Percentiles rank a stretch among this genome's conserved stretches.
Conservation (phyloP, 1,140 invertebrate genomes). For the Polyergus mexicanus region DNA sequence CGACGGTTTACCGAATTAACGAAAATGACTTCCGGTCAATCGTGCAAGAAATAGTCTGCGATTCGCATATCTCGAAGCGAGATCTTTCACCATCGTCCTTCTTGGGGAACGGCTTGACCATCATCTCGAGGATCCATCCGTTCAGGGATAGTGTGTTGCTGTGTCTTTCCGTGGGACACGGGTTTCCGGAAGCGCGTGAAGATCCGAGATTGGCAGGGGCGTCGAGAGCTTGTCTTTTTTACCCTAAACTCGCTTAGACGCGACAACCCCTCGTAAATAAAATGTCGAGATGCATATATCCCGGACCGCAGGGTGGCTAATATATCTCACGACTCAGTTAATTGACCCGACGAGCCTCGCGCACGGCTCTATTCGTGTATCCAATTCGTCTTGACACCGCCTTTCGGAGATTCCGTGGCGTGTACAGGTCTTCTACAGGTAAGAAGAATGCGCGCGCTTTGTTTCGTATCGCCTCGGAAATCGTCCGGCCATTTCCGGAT, state of each 20-base stretch:
- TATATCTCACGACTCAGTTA: conserved; percentile 80
- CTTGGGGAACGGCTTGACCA: neutral
- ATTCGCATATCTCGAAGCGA: conserved; percentile 7
- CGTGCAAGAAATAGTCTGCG: neutral
- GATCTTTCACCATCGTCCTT: conserved; percentile 21
- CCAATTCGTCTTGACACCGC: conserved; percentile 74
- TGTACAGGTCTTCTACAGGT: conserved; percentile 59
- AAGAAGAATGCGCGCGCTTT: conserved; percentile 66
- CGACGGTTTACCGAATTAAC: neutral
- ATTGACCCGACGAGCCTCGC: conserved; percentile 76
- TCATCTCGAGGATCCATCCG: conserved; percentile 15
- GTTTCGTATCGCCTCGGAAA: conserved; percentile 64
- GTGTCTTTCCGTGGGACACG: conserved; percentile 73
- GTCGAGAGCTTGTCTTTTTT: conserved; percentile 51
- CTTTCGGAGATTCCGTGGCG: conserved; percentile 65
- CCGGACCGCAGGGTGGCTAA: conserved; percentile 73
- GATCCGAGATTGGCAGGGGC: conserved; percentile 77
- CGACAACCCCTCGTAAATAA: conserved; percentile 76
- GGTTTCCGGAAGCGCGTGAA: conserved; percentile 84
- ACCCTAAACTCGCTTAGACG: conserved; percentile 43
- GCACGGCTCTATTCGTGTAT: conserved; percentile 68
- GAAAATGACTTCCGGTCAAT: neutral
- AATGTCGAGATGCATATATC: conserved; percentile 63
- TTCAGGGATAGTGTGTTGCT: neutral
- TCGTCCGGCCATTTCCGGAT: conserved; percentile 46